These are phyloP conservation scores for Pseudomyrmex gracilis DNA, from an alignment of 1,140 invertebrate genomes.

Conservation along the genomic window DNA sequence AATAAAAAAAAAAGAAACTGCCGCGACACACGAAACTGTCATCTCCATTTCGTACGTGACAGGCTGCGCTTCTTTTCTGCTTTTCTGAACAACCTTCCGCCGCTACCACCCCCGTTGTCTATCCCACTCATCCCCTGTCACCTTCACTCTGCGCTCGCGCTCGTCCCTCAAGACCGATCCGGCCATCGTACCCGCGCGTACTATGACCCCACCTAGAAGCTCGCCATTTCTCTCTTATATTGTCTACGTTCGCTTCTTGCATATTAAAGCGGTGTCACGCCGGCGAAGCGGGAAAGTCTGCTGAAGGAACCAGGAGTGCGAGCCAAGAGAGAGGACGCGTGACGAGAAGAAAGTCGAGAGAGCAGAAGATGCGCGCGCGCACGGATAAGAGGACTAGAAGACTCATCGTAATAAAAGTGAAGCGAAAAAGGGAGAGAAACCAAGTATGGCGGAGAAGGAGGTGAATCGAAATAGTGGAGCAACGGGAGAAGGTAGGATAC, in stretches of 20 bases:
- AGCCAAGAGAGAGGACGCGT: not conserved
- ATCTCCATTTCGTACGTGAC: slow-evolving; percentile 78
- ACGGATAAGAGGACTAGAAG: slow-evolving; percentile 38
- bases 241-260: slow-evolving; percentile 76
- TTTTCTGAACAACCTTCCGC: slow-evolving; percentile 43
- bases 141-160: slow-evolving; percentile 36
- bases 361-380: slow-evolving; percentile 15
- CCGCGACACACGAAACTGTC: slow-evolving; percentile 76
- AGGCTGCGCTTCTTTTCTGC: slow-evolving; percentile 55
- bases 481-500: slow-evolving; percentile 18
- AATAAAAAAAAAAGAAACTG: slow-evolving; percentile 65
- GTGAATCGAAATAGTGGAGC: slow-evolving; percentile 51
- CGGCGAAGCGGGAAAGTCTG: slow-evolving; percentile 20
- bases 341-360: slow-evolving; percentile 52
- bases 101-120: not conserved
- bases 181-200: slow-evolving; percentile 42
- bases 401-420: slow-evolving; percentile 66
- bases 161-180: slow-evolving; percentile 60
- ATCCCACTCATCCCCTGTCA: slow-evolving; percentile 47
- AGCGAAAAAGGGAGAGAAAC: slow-evolving; percentile 49
- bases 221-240: slow-evolving; percentile 73
- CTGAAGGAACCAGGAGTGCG: slow-evolving; percentile 19
- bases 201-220: slow-evolving; percentile 34
- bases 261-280: slow-evolving; percentile 75
- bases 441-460: slow-evolving; percentile 39